Base-by-base conservation (phyloP, 2,888 invertebrate species). In the Chrysolina haemoptera region DNA sequence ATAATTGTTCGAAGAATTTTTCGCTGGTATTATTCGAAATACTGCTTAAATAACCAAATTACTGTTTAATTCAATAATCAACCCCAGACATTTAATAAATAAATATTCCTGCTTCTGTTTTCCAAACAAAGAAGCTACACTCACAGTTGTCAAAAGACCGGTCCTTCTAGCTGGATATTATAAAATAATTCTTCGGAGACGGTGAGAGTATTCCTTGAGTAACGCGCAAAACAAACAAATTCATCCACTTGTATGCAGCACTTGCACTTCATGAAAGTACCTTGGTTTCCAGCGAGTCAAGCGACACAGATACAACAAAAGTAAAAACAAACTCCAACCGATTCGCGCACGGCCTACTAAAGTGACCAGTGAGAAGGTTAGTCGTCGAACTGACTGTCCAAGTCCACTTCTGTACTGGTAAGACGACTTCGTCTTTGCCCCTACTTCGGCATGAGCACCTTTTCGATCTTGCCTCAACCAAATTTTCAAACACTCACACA, bases 211-310 rank as follows among this genome's bases (percentile, higher is more conserved):
- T 69, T 73, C 69, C 73, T 62, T 35, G 20, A 59, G 41, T 64
- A 66, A 50, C 65, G 64, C 46, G 69, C 62, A 46, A 65, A 41
- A 50, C 62, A 43, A 73, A 62, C 71, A 69, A 75, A 73, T 74
- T 73, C 76, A 59, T 63, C 69, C 76, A 76, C 73, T 76, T 55
- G 53, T 67, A 62, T 70, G 70, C 63, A 70, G 63, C 76, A 73
- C 71, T 66, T 41, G 71, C 76, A 76, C 76, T 76, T 73, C 70
- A 16, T 40, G 63, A 68, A 71, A 62, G 40, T 76, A 74, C 74
- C 74, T 73, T 74, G 48, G 35, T 59, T 68, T 74, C 64, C 62
- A 70, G 68, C 72, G 72, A 64, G 65, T 74, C 64, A 64, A 70
- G 68, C 72, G 72, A 64, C 70, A 70, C 74, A 55, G 46, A 27